phyloP scores from a whole-genome alignment of 2,797 vertebrate species.

The Sorex maritimensis region DNA sequence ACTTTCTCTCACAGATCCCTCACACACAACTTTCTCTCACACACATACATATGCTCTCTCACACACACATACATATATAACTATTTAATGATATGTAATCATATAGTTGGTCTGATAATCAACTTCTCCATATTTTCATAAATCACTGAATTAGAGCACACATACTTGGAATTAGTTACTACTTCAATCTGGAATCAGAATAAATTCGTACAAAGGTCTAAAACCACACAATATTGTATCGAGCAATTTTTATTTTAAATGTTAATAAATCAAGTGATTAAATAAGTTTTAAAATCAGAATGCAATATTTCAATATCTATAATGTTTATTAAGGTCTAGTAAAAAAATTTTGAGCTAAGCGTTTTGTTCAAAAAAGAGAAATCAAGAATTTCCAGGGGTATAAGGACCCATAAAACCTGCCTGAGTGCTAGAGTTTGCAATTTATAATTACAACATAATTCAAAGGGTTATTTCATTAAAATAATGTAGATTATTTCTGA shows the following conservation, averaged over 20 bases:
- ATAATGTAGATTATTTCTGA: background rate
- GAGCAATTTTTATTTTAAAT: background rate
- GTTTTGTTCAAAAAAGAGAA: conserved; percentile 43
- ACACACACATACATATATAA: too few relatives aligned
- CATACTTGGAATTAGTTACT: too few relatives aligned
- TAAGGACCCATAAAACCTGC: background rate
- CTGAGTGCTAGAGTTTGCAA: background rate
- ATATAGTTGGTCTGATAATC: too few relatives aligned
- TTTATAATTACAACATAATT: conserved; percentile 40
- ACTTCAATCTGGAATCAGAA: too few relatives aligned
- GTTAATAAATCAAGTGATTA: background rate
- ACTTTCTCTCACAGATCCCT: too few relatives aligned
- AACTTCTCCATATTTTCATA: too few relatives aligned
- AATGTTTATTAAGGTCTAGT: background rate
- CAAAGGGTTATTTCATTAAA: background rate
- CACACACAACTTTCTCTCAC: too few relatives aligned
- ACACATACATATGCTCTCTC: too few relatives aligned
- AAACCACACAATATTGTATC: background rate
- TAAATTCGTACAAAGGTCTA: too few relatives aligned
- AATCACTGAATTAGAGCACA: too few relatives aligned
- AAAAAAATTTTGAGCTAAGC: background rate
- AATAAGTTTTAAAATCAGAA: conserved; percentile 7
- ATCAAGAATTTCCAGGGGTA: background rate
- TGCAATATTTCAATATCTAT: background rate
- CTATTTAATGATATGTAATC: too few relatives aligned